phyloP scores from a whole-genome alignment of 2,113 vertebrate species.

The Caloenas nicobarica region DNA sequence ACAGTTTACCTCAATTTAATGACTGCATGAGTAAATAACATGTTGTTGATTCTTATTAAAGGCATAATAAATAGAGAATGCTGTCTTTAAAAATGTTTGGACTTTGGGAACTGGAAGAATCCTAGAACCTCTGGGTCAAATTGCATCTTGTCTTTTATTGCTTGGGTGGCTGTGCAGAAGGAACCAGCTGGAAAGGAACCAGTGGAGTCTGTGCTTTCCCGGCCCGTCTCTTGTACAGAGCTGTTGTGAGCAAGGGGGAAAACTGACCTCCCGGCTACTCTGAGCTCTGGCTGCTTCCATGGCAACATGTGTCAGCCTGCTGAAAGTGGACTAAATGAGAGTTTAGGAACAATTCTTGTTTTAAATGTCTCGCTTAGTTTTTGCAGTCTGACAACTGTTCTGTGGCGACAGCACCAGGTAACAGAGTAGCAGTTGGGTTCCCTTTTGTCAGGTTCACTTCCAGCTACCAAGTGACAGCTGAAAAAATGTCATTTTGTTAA shows the following conservation, averaged over 20 bases:
- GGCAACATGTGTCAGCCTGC: not conserved
- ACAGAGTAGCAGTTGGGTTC: not conserved
- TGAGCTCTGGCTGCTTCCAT: not conserved
- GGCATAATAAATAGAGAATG: not conserved
- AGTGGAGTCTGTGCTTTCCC: fast-evolving
- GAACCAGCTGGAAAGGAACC: not conserved
- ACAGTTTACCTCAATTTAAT: not conserved
- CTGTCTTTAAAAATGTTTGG: not conserved
- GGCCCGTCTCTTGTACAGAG: not conserved
- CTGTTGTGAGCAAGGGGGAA: not conserved
- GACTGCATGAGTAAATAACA: not conserved
- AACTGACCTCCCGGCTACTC: not conserved
- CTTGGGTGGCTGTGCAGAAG: not conserved
- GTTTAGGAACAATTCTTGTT: conserved; percentile 6
- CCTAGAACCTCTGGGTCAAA: not conserved
- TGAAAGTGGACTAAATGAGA: not conserved
- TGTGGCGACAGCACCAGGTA: not conserved
- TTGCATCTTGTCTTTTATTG: not conserved
- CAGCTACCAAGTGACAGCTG: not conserved
- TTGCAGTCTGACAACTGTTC: not conserved
- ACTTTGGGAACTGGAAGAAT: not conserved
- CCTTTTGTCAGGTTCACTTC: not conserved
- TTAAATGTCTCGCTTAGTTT: not conserved
- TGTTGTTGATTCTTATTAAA: not conserved
- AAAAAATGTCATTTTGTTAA: not conserved